These are phyloP conservation scores for Crypturellus undulatus DNA, from an alignment of 2,113 vertebrate genomes.

Conservation along the genomic window DNA sequence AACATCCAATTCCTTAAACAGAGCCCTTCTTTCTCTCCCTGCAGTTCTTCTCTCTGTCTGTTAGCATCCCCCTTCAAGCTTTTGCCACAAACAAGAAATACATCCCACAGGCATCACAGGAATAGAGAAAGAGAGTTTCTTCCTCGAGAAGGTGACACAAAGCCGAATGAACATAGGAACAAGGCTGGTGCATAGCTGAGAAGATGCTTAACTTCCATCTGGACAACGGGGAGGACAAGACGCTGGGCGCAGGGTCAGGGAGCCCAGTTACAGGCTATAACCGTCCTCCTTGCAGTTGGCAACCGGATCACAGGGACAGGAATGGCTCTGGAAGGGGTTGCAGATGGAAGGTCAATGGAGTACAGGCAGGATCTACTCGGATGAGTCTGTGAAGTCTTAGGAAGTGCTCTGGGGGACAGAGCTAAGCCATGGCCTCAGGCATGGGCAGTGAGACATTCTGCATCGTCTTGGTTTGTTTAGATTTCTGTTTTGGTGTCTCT, in stretches of 20 bases:
- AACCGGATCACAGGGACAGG: not conserved
- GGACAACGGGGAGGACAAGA: not conserved
- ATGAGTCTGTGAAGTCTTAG: not conserved
- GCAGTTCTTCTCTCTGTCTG: not conserved
- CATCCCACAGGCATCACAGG: fast-evolving
- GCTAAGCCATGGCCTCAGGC: not conserved
- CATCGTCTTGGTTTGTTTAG: not conserved
- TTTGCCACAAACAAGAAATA: not conserved
- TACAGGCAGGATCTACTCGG: not conserved
- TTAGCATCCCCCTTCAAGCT: not conserved
- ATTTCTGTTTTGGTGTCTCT: not conserved
- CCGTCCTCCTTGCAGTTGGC: not conserved
- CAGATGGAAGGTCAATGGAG: not conserved
- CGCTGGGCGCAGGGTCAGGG: not conserved
- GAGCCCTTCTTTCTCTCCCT: not conserved
- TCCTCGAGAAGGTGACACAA: not conserved
- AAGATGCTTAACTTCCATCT: not conserved
- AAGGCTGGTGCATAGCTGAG: not conserved
- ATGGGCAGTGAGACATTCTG: not conserved
- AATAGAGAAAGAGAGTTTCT: not conserved
- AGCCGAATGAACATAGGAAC: fast-evolving
- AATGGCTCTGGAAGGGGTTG: not conserved
- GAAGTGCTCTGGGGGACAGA: not conserved
- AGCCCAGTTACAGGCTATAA: not conserved
- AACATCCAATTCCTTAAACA: not conserved